Conservation (phyloP, 1,140 invertebrate genomes). For the Rhagoletis zephyria region DNA sequence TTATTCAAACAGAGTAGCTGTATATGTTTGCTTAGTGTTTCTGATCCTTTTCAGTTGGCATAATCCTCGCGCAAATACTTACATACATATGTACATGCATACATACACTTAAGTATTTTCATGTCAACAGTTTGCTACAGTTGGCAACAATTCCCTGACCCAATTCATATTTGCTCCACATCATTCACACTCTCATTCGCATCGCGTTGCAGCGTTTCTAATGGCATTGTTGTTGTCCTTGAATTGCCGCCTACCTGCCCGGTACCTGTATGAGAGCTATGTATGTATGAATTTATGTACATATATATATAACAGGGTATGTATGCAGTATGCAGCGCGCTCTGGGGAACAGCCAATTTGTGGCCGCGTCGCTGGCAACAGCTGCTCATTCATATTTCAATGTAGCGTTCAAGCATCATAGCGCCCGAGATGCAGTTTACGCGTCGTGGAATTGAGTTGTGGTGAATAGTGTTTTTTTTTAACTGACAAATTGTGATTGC, state of each 20-base stretch:
- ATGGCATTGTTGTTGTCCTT: slow-evolving; percentile 35
- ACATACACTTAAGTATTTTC: not conserved
- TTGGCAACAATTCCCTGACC: slow-evolving; percentile 35
- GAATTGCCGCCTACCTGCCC: slow-evolving; percentile 22
- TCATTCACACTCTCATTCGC: not conserved
- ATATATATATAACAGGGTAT: not conserved
- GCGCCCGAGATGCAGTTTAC: not conserved
- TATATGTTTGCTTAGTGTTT: not conserved
- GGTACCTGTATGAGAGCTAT: not conserved
- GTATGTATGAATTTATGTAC: not conserved
- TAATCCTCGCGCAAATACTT: not conserved
- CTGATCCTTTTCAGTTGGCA: not conserved
- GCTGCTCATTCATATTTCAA: slow-evolving; percentile 18
- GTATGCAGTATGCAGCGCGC: not conserved
- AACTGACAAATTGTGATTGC: not conserved
- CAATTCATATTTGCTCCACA: not conserved
- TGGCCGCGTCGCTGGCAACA: not conserved
- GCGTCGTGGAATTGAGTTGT: not conserved
- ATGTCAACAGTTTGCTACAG: not conserved
- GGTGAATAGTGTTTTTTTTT: not conserved
- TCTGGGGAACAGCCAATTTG: not conserved
- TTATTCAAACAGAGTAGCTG: not conserved
- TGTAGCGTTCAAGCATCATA: not conserved
- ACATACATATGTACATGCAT: not conserved
- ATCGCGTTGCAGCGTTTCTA: not conserved